Base-by-base conservation (phyloP, 2,888 invertebrate species). In the Amiota communis region DNA sequence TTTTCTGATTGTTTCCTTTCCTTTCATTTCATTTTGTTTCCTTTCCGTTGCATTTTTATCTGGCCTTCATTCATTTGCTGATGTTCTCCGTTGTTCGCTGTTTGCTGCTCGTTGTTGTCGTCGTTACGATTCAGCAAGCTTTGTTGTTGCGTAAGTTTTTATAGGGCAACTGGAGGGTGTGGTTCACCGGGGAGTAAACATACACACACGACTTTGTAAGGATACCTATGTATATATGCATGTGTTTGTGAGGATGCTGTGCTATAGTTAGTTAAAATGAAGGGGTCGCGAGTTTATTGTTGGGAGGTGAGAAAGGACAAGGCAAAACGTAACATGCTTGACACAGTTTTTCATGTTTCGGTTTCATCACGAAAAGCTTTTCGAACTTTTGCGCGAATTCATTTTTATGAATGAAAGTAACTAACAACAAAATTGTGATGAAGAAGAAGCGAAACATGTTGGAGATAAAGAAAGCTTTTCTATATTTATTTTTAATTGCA, bases 121-220 rank as follows among this genome's bases (percentile, higher is more conserved):
- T 49, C 11, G 23, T 63, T 63, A 36, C 53, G n/a, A 17, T 36
- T 46, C 8, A 12, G 12, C 67, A 75, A 75, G 74, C 6, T 69
- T 81, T 83, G 80, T 84, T 83, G 81, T 84, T 83, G 84, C 83
- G 84, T 83, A 83, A 83, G 82, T 61, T 80, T 87, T 87, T 87
- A 82, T 87, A 85, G 87, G 87, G 80, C 87, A 87, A 80, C 79
- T 80, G 79, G 86, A 87, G 87, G 87, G 87, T 87, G 87, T 87
- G 87, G 87, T 86, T 87, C 83, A 80, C 77, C 76, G 82, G 78
- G 82, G 75, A 77, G 76, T 73, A 74, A 74, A 73, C 46, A 23
- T 72, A 57, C 73, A 72, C 47, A 72, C 57, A 72, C 9, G 67
- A 13, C 13, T 23, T 23, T 23, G 23, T 23, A 11, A 20, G 11